Base-by-base conservation (phyloP, 2,888 invertebrate genomes). In the Ichneumoninae sp. region DNA sequence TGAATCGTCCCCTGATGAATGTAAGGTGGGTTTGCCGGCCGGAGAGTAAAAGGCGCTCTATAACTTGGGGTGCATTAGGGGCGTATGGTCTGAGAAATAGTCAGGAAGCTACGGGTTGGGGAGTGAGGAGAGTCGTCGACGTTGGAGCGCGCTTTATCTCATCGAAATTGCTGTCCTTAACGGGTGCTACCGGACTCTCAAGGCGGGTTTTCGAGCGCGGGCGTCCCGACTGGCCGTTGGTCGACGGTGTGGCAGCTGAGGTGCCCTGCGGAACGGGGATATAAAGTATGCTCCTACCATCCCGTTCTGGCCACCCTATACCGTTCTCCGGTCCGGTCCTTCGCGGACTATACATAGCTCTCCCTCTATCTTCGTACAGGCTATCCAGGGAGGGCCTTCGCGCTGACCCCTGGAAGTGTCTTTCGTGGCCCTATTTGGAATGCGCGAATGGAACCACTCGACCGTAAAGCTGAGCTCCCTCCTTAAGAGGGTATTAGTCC, bases 401-500 rank as follows among this genome's bases (percentile, higher is more conserved):
- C 52, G 66, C 72, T 84, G 84, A 81, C 80, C 84, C 44, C 22
- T 76, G 13, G 57, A 79, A 82, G 79, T 76, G 65, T 84, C 79
- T 76, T 77, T 76, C 68, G 81, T 57, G 74, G 84, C 26, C 57
- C 70, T 80, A 78, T 89, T 88, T 82, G 79, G 54, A 87, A 89
- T 87, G 86, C 86, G 83, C 83, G 87, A 88, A 88, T 85, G 85
- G 86, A 88, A 80, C 80, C 88, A 87, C 86, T 88, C 87, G 77
- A 77, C 83, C 85, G 87, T 88, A 87, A 88, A 87, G 85, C 87
- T 82, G 33, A 71, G 66, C 50, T 86, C 80, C 82, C 87, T 88
- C 86, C 88, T 88, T 86, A 88, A 86, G 88, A 83, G 86, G 84
- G 82, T 88, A 89, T 88, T 88, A 88, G 87, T 86, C 84, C 85